These are phyloP conservation scores for Sus cebifrons DNA, from an alignment of 2,797 vertebrate genomes.

Conservation along the genomic window DNA sequence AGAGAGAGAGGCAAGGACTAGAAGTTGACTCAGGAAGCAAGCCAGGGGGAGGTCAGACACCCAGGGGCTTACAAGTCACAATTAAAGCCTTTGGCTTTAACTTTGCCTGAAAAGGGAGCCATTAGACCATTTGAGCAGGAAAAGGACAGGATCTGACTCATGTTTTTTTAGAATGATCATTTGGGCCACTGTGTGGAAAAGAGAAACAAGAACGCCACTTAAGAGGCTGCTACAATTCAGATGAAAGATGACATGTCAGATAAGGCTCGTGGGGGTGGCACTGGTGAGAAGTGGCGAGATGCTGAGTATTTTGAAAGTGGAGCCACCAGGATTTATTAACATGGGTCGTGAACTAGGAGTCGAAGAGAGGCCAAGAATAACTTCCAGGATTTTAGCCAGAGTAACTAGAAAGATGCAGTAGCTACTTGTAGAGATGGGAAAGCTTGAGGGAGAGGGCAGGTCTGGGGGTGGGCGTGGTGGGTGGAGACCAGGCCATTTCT, in stretches of 20 bases:
- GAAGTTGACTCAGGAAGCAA: neutral
- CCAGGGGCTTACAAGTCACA: neutral
- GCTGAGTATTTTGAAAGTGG: conserved; percentile 10
- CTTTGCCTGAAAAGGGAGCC: neutral
- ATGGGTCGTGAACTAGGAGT: neutral
- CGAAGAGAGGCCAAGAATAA: conserved; percentile 29
- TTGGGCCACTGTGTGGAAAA: neutral
- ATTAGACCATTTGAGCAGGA: neutral
- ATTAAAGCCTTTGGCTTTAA: conserved; percentile 8
- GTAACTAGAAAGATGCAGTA: neutral
- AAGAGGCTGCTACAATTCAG: neutral
- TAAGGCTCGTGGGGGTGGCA: neutral
- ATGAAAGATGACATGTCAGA: neutral
- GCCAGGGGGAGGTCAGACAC: neutral
- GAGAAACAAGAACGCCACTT: neutral
- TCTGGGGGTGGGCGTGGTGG: neutral
- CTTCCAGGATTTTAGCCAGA: neutral
- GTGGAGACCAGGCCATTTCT: neutral
- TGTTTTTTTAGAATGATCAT: neutral
- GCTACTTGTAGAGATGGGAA: neutral
- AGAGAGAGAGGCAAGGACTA: neutral
- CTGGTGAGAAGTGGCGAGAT: neutral
- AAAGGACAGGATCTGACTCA: neutral
- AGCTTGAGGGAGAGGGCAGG: neutral
- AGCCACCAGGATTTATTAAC: neutral